These are phyloP conservation scores for Caenorhabditis parvicauda DNA, from an alignment of 2,888 invertebrate species.

Conservation along the genomic window DNA sequence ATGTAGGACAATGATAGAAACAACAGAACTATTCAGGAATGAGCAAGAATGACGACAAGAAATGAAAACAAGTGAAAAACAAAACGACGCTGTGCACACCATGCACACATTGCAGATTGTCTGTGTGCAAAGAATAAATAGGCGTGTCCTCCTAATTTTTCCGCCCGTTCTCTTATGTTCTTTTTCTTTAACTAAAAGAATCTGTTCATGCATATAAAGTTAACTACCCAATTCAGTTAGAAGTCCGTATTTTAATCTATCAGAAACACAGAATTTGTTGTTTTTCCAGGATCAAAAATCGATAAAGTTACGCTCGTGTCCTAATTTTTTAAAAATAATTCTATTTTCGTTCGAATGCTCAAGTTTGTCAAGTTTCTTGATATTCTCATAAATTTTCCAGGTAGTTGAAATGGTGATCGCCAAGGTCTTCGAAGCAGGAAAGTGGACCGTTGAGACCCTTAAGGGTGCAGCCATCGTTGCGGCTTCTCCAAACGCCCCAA, in stretches of 20 bases:
- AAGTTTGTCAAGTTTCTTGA: not conserved
- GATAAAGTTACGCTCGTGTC: too few species aligned
- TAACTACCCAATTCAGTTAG: too few species aligned
- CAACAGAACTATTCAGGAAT: not conserved
- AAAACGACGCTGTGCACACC: not conserved
- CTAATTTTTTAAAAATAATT: not conserved
- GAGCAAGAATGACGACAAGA: not conserved
- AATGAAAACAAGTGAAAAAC: slow-evolving; percentile 1
- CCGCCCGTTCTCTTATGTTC: too few species aligned
- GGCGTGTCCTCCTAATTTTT: too few species aligned
- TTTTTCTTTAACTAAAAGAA: too few species aligned
- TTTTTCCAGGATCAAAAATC: too few species aligned
- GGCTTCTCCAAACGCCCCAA: slow-evolving; percentile 47
- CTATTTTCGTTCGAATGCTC: not conserved
- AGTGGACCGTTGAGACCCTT: slow-evolving; percentile 54
- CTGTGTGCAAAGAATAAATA: too few species aligned
- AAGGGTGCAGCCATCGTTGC: slow-evolving; percentile 48
- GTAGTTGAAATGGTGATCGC: slow-evolving; percentile 49
- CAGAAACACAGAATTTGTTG: too few species aligned
- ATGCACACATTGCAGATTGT: too few species aligned
- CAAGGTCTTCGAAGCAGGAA: slow-evolving; percentile 48
- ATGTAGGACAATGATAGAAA: not conserved
- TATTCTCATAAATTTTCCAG: slow-evolving; percentile 6
- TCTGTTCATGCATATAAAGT: too few species aligned
- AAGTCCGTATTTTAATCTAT: too few species aligned